phyloP scores from a whole-genome alignment of 2,888 invertebrate genomes.

The Drosophila ezoana region DNA sequence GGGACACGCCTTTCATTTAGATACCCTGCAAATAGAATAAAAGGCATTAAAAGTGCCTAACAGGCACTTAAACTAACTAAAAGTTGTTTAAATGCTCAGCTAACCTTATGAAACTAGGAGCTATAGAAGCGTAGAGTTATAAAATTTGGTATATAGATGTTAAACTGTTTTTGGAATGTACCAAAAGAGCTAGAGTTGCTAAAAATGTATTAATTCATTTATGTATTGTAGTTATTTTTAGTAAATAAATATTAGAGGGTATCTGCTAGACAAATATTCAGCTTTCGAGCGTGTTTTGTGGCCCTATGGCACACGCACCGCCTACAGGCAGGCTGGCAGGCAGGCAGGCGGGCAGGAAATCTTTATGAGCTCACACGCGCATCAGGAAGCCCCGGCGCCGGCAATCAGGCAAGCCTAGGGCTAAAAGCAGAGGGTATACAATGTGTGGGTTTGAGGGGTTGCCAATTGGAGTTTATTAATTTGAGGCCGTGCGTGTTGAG shows the following conservation, averaged over 20 bases:
- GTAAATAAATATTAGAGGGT: conserved; percentile 8
- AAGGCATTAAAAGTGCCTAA: background rate
- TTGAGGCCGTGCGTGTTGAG: conserved; percentile 72
- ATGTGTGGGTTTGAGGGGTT: conserved; percentile 29
- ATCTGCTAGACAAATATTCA: conserved; percentile 17
- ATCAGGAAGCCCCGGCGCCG: conserved; percentile 72
- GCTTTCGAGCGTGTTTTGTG: background rate
- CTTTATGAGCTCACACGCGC: conserved; percentile 78
- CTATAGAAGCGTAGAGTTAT: background rate
- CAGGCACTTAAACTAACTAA: background rate
- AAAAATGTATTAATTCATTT: no score
- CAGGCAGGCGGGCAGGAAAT: conserved; percentile 64
- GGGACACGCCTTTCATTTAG: conserved; percentile 49
- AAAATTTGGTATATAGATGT: background rate
- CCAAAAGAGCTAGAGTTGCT: no score
- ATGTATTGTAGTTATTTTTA: background rate
- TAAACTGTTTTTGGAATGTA: no score
- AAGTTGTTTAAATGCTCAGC: background rate
- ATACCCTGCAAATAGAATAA: conserved; percentile 25
- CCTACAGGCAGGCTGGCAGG: background rate
- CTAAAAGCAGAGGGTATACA: background rate
- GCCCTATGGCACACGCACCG: conserved; percentile 34
- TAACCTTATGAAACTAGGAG: background rate
- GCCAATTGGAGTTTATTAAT: conserved; percentile 81
- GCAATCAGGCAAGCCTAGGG: conserved; percentile 59